A percentile compares a stretch with the other conserved stretches of the same genome.
These are phyloP conservation scores for Chaetura pelagica DNA, from an alignment of 2,113 vertebrate species.

Conservation along the genomic window DNA sequence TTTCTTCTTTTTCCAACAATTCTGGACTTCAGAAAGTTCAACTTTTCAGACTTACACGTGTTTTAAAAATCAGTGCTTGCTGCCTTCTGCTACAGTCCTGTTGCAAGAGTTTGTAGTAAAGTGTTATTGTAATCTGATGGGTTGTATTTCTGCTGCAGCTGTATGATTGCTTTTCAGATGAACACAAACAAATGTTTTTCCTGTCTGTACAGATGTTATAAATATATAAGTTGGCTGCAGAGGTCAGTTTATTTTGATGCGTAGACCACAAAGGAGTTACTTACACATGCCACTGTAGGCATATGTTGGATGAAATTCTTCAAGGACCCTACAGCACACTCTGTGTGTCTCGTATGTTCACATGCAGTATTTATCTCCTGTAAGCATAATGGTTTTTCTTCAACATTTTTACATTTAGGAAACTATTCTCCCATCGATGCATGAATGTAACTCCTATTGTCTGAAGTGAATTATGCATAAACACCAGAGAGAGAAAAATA, in stretches of 20 bases:
- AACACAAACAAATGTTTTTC: not conserved
- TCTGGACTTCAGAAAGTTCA: constrained; percentile 48
- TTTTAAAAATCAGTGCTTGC: not conserved
- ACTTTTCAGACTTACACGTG: constrained; percentile 7
- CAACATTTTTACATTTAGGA: constrained; percentile 45
- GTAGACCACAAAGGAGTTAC: not conserved
- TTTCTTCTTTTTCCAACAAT: not conserved
- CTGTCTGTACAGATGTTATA: constrained; percentile 12
- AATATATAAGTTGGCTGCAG: not conserved
- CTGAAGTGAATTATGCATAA: constrained; percentile 41
- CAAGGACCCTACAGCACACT: not conserved
- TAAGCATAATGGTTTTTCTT: constrained; percentile 37
- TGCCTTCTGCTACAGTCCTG: not conserved
- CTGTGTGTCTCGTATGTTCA: not conserved
- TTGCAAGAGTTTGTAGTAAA: not conserved
- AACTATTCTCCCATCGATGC: not conserved
- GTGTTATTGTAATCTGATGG: not conserved
- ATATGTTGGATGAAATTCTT: not conserved
- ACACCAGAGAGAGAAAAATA: constrained; percentile 16
- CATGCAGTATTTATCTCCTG: constrained; percentile 7
- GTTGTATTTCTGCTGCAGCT: constrained; percentile 5
- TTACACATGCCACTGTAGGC: not conserved
- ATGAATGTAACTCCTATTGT: not conserved
- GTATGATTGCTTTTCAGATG: not conserved
- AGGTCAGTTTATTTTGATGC: constrained; percentile 38